Evolutionary conservation across 2,888 invertebrate species (phyloP).

Genomic region (Cetonia aurata): DNA sequence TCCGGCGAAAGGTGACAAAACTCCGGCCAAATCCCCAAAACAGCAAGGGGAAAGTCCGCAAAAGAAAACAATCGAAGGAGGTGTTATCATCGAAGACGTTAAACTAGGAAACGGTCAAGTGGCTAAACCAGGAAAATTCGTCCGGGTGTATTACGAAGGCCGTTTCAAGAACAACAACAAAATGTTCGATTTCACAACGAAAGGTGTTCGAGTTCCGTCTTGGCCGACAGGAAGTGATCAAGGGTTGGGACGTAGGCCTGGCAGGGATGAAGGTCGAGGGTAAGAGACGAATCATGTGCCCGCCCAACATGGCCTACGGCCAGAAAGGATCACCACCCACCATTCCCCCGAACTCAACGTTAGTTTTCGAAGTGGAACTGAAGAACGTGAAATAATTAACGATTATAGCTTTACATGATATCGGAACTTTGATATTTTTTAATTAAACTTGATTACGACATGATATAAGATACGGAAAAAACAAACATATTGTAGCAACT

Average conservation of each 20-base stretch:
- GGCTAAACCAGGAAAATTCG: constrained; percentile 81
- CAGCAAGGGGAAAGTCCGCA: too few relatives aligned
- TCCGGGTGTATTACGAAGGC: constrained; percentile 88
- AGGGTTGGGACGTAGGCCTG: too few relatives aligned
- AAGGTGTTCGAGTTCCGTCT: constrained; percentile 88
- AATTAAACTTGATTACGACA: too few relatives aligned
- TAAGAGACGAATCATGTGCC: too few relatives aligned
- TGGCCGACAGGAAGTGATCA: too few relatives aligned
- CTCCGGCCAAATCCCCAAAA: constrained; percentile 48
- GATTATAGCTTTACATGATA: not conserved
- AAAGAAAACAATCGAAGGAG: constrained; percentile 78
- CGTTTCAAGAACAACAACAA: constrained; percentile 81
- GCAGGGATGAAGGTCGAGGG: constrained; percentile 95
- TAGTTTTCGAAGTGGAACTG: constrained; percentile 92
- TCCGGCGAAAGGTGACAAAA: constrained; percentile 48
- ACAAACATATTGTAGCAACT: too few relatives aligned
- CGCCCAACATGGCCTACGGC: constrained; percentile 89
- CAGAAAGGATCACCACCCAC: constrained; percentile 83
- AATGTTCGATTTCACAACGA: constrained; percentile 72
- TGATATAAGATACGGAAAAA: too few relatives aligned
- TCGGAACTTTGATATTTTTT: not conserved
- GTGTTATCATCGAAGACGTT: constrained; percentile 84
- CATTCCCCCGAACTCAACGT: constrained; percentile 85
- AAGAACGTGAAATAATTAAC: constrained; percentile 73
- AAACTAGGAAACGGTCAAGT: too few relatives aligned